Percentiles rank a stretch among this genome's conserved stretches.
Evolutionary conservation across 2,797 vertebrate species (phyloP).

Genomic region (Periparus ater): DNA sequence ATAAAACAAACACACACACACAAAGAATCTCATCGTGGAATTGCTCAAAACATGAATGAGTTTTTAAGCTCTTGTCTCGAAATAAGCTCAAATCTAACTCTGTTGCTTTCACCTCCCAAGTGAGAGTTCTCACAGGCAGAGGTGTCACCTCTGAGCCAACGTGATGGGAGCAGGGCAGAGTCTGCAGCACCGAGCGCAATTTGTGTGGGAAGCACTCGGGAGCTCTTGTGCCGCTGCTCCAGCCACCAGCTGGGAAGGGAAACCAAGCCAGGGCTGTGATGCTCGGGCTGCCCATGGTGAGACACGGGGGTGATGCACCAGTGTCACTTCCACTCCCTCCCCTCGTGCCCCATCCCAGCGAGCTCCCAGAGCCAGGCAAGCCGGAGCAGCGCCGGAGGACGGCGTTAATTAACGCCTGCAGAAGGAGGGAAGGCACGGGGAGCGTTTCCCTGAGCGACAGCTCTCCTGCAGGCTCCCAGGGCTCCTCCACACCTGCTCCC

Average conservation of each 20-base stretch:
- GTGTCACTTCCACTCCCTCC: neutral
- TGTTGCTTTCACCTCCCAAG: neutral
- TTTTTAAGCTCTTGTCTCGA: neutral
- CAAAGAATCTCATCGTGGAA: neutral
- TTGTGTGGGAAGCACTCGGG: neutral
- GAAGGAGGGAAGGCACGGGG: neutral
- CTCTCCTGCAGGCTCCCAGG: neutral
- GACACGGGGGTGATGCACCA: neutral
- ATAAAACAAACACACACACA: neutral
- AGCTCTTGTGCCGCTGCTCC: neutral
- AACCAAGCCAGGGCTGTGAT: neutral
- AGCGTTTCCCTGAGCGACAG: neutral
- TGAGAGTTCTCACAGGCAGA: constrained; percentile 11
- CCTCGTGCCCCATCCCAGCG: neutral
- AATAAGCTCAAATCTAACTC: constrained; percentile 1
- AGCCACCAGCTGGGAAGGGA: neutral
- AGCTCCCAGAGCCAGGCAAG: neutral
- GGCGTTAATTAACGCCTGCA: neutral
- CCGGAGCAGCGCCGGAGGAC: neutral
- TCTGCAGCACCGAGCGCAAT: neutral
- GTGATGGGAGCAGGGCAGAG: neutral
- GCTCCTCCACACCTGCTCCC: neutral
- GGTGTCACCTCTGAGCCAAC: neutral
- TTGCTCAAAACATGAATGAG: neutral
- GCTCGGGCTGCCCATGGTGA: neutral